Conservation (phyloP, 2,797 vertebrate species). For the Gymnodraco acuticeps region DNA sequence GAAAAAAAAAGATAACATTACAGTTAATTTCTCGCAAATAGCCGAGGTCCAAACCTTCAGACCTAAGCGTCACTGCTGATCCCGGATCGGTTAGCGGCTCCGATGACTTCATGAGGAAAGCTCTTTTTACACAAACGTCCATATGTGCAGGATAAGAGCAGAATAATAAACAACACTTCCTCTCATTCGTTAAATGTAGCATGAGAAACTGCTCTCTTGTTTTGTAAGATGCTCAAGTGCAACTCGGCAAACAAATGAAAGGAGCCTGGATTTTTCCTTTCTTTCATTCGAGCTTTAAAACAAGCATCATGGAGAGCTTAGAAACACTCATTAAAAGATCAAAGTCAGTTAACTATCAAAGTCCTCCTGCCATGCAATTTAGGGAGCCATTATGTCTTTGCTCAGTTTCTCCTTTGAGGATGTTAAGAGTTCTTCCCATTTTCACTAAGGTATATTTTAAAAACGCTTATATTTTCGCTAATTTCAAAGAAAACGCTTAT, state of each 20-base stretch:
- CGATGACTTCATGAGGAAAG: background rate
- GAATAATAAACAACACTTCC: background rate
- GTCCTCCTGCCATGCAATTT: slow-evolving; percentile 62
- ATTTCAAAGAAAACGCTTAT: slow-evolving; percentile 14
- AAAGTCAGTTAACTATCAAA: slow-evolving; percentile 79
- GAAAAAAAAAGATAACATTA: slow-evolving; percentile 13
- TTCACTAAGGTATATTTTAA: slow-evolving; percentile 32
- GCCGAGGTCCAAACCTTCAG: slow-evolving; percentile 34
- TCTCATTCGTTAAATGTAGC: background rate
- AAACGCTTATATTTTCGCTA: slow-evolving; percentile 34
- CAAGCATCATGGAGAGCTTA: slow-evolving; percentile 54
- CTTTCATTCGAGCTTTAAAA: slow-evolving; percentile 39
- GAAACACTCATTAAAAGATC: slow-evolving; percentile 81
- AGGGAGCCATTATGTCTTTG: slow-evolving; percentile 59
- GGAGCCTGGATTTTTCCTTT: slow-evolving; percentile 21
- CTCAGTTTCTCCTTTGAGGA: slow-evolving; percentile 52
- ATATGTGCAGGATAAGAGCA: background rate
- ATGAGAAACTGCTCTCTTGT: background rate
- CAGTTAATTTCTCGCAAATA: slow-evolving; percentile 16
- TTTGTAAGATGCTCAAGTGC: slow-evolving; percentile 24
- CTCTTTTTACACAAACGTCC: background rate
- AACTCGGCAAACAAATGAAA: slow-evolving; percentile 40
- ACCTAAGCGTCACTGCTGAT: slow-evolving; percentile 37
- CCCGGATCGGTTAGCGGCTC: slow-evolving; percentile 37
- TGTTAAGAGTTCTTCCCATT: slow-evolving; percentile 24